Conservation (phyloP, 2,888 invertebrate genomes). For the Erannis defoliaria region DNA sequence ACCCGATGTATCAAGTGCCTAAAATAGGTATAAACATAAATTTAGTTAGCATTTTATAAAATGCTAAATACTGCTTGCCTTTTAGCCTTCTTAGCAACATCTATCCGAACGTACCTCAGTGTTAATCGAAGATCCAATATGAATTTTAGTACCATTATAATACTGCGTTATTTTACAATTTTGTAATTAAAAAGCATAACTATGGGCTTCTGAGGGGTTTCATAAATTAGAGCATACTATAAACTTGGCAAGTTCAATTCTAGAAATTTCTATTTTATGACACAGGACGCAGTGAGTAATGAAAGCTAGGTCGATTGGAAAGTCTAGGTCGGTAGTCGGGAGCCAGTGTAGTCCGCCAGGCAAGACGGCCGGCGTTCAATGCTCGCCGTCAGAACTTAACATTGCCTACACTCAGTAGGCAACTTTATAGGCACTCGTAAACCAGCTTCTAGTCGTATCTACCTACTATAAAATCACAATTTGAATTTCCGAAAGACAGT, state of each 20-base stretch:
- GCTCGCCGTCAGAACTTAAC: constrained; percentile 4
- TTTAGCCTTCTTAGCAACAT: constrained; percentile 12
- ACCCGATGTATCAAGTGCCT: too few species aligned
- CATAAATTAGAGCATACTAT: constrained; percentile 27
- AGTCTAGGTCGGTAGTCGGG: constrained; percentile 21
- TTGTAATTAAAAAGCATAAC: constrained; percentile 29
- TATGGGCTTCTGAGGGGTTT: constrained; percentile 21
- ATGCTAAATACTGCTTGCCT: constrained; percentile 11
- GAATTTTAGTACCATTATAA: constrained; percentile 21
- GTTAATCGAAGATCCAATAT: constrained; percentile 22
- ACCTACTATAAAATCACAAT: constrained; percentile 61
- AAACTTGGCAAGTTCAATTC: constrained; percentile 18
- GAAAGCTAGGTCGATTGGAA: constrained; percentile 38
- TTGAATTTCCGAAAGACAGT: constrained; percentile 67
- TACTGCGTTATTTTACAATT: constrained; percentile 19
- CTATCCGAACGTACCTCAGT: not conserved
- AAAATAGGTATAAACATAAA: too few species aligned
- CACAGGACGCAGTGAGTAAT: constrained; percentile 18
- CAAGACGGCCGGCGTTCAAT: not conserved
- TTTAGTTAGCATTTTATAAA: not conserved
- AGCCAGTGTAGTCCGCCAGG: not conserved
- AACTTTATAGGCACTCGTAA: constrained; percentile 63
- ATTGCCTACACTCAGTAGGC: constrained; percentile 38
- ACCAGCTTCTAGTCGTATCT: constrained; percentile 49
- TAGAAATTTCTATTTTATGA: constrained; percentile 26